Conservation (phyloP, 2,113 vertebrate genomes). For the Anthoscopus minutus region DNA sequence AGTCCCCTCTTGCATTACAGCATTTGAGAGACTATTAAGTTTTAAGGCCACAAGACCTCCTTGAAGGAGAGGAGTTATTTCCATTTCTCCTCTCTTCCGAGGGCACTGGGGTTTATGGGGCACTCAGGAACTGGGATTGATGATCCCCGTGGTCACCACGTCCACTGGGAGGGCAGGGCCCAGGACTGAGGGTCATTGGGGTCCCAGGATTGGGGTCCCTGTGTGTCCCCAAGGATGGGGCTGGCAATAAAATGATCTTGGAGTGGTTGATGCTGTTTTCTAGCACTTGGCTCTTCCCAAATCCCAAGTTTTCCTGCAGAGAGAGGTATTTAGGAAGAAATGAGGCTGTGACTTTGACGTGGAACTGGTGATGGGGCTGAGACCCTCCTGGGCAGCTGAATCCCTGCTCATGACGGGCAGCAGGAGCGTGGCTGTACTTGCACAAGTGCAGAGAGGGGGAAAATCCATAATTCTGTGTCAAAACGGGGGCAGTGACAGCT, state of each 20-base stretch:
- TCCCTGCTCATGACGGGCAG: neutral
- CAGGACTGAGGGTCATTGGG: neutral
- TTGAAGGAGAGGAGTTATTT: constrained; percentile 63
- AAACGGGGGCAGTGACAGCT: neutral
- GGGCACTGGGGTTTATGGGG: constrained; percentile 30
- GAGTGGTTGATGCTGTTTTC: neutral
- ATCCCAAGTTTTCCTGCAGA: neutral
- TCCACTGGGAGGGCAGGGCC: neutral
- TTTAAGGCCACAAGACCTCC: constrained; percentile 73
- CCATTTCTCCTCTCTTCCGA: constrained; percentile 2
- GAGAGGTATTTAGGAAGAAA: neutral
- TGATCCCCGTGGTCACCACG: neutral
- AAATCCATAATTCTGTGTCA: neutral
- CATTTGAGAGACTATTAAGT: constrained; percentile 76
- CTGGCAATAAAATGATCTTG: neutral
- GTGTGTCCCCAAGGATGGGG: neutral
- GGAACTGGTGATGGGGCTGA: neutral
- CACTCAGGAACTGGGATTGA: neutral
- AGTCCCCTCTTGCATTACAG: constrained; percentile 67
- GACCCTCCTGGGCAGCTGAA: neutral
- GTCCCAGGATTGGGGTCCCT: neutral
- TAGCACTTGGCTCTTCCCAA: neutral
- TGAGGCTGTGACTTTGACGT: neutral
- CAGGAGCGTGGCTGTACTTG: neutral
- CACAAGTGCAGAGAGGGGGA: no score